Conservation (phyloP, 2,113 vertebrate species). For the Hippocampus guttulatus region DNA sequence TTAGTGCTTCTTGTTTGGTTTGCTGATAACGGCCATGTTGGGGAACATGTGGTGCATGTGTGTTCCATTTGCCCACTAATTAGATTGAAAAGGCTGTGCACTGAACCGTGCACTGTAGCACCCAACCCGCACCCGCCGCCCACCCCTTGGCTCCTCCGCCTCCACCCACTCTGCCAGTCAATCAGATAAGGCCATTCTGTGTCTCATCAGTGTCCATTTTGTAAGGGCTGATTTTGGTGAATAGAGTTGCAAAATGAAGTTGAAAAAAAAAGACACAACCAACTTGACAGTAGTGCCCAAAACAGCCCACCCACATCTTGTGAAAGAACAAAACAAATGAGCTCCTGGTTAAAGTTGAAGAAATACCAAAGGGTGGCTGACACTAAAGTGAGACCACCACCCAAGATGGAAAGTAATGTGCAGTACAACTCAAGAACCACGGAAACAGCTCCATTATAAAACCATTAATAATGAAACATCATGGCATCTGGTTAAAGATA, state of each 20-base stretch:
- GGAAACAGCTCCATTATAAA: conserved; percentile 43
- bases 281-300: neutral
- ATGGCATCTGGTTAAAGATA: conserved; percentile 37
- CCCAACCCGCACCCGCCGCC: conserved; percentile 17
- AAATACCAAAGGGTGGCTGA: neutral
- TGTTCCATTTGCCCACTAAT: conserved; percentile 76
- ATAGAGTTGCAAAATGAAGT: conserved; percentile 42
- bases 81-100: conserved; percentile 70
- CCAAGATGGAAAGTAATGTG: conserved; percentile 18
- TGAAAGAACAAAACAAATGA: neutral
- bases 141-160: conserved; percentile 7
- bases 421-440: conserved; percentile 40
- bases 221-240: conserved; percentile 56
- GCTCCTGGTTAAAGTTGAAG: neutral
- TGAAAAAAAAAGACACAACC: conserved; percentile 48
- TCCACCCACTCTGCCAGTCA: conserved; percentile 56
- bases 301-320: conserved; percentile 12
- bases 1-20: conserved; percentile 72
- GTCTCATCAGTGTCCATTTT: conserved; percentile 74
- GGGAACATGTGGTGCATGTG: conserved; percentile 70
- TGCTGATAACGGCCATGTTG: conserved; percentile 72
- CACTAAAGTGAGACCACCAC: neutral
- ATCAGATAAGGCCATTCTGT: conserved; percentile 76
- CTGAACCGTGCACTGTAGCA: conserved; percentile 62
- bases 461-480: conserved; percentile 55